Conservation (phyloP, 2,888 invertebrate species). For the Hetaerina titia region DNA sequence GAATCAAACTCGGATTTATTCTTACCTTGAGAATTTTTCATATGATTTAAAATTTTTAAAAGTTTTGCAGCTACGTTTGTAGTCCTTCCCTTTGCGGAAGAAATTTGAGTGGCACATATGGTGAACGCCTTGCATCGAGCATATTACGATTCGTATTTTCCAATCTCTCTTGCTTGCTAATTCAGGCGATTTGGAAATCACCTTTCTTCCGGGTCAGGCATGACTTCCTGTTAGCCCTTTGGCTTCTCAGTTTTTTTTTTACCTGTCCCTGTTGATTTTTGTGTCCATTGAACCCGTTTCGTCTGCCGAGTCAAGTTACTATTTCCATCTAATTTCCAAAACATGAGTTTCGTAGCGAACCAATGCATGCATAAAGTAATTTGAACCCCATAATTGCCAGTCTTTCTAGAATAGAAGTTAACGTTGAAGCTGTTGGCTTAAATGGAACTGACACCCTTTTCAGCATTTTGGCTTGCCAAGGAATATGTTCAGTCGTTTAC, state of each 20-base stretch:
- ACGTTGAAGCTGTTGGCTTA: no score
- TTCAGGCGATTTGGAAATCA: background rate
- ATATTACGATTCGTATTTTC: background rate
- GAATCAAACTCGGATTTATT: no score
- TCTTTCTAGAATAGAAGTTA: background rate
- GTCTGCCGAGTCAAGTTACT: background rate
- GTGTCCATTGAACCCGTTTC: slow-evolving; percentile 7
- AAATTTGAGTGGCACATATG: no score
- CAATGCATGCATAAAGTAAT: background rate
- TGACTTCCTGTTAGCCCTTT: slow-evolving; percentile 15
- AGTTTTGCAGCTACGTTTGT: no score
- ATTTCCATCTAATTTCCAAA: slow-evolving; percentile 1
- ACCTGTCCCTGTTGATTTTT: background rate
- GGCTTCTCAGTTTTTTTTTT: background rate
- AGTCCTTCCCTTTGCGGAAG: no score
- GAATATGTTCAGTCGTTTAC: no score
- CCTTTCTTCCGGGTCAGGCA: background rate
- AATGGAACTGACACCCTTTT: no score
- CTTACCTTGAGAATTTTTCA: no score
- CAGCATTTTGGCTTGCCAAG: no score
- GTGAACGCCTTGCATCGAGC: background rate
- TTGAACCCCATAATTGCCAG: background rate
- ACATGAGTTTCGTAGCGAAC: background rate
- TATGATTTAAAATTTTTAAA: no score
- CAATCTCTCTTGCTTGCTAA: background rate